Base-by-base conservation (phyloP, 1,140 invertebrate species). In the Bombyx mandarina region DNA sequence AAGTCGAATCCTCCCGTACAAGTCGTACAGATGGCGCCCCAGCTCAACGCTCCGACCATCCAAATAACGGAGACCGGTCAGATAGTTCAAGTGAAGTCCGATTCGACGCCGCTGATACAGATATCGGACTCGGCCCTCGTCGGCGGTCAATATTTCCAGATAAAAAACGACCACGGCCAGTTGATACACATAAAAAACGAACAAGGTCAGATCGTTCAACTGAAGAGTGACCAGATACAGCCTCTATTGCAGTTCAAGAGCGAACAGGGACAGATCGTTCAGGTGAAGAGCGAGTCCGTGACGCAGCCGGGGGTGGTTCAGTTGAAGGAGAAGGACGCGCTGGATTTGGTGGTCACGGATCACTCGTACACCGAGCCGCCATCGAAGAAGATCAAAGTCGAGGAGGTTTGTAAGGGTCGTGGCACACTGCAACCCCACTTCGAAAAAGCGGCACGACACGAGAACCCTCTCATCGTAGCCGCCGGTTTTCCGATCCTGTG, bases 1-100 rank as follows among this genome's bases (percentile, higher is more conserved):
- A 87, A 88, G 64, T 88, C 88, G 1, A 83, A 86, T 45, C 88
- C 86, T 5, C 86, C 82, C 6, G 76, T 86, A 3, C 84, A 83
- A 72, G 79, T 87, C 0, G 84, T 87, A 5, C 84, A 85, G 73
- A 82, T 86, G 82, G 70, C 63, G 0, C 71, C 78, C 6, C 82
- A 85, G 55, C 77, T 83, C 4, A 82, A 74, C 66, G 79, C 82
- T 0, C 84, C 84, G 0, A 87, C 82, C 18, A 87, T 87, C 46
- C 84, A 87, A 62, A 87, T 87, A 56, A 87, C 84, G 0, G 84
- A 87, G 60, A 82, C 84, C 0, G 84, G 84, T 47, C 84, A 87
- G 69, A 87, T 87, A 12, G 78, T 87, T 6, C 82, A 85, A 66
- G 82, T 87, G 0, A 87, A 87, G 61, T 42, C 69, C 0, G 84